These are phyloP conservation scores for Zenarchopterus dispar DNA, from an alignment of 2,797 vertebrate genomes.

Conservation along the genomic window DNA sequence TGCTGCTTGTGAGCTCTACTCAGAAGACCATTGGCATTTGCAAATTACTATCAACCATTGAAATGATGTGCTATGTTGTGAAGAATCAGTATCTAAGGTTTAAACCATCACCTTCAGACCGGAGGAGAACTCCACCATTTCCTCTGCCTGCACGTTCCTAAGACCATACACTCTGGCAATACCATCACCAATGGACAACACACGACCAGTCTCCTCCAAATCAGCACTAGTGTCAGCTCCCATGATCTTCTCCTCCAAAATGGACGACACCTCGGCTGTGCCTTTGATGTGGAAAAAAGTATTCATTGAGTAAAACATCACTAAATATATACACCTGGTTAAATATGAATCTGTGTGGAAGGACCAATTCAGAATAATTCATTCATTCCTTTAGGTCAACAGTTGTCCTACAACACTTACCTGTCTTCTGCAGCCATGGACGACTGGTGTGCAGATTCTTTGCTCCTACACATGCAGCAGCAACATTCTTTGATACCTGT, in stretches of 20 bases:
- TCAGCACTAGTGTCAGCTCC: slow-evolving; percentile 91
- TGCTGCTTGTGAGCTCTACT: not conserved
- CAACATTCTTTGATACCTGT: slow-evolving; percentile 90
- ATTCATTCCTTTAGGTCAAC: not conserved
- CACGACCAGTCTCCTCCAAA: slow-evolving; percentile 95
- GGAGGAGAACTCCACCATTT: slow-evolving; percentile 99
- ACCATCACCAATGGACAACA: slow-evolving; percentile 97
- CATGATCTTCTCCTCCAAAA: slow-evolving; percentile 95
- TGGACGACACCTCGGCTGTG: slow-evolving; percentile 90
- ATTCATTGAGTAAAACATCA: no score
- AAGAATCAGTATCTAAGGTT: not conserved
- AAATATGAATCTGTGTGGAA: no score
- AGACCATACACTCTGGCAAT: slow-evolving; percentile 96
- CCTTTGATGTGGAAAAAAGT: slow-evolving; percentile 34
- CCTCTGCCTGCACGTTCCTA: slow-evolving; percentile 97
- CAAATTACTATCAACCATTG: no score
- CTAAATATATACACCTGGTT: no score
- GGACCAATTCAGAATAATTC: not conserved
- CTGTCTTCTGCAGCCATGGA: slow-evolving; percentile 88
- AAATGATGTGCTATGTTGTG: no score
- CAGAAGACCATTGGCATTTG: not conserved
- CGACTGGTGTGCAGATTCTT: slow-evolving; percentile 88
- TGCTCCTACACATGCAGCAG: slow-evolving; percentile 88
- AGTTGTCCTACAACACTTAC: slow-evolving; percentile 70
- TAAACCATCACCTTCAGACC: slow-evolving; percentile 75